A percentile compares a stretch with the other conserved stretches of the same genome.
Conservation (phyloP, 2,113 vertebrate genomes). For the Orcinus orca region DNA sequence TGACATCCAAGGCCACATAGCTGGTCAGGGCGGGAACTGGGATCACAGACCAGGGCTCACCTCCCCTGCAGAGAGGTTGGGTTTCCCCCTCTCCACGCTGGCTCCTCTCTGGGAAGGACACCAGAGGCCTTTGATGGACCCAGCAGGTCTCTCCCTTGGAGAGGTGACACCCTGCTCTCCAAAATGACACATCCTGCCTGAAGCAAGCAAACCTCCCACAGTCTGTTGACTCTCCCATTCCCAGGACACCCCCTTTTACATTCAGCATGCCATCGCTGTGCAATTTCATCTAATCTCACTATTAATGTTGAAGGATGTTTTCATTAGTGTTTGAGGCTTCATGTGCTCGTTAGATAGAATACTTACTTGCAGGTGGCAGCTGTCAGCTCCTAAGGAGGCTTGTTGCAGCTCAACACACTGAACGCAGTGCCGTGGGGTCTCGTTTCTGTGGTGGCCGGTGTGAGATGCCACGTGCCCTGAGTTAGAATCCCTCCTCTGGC, state of each 20-base stretch:
- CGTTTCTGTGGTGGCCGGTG: background rate
- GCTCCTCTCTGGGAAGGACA: background rate
- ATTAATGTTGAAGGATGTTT: conserved; percentile 74
- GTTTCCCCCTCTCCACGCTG: background rate
- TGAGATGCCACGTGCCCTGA: background rate
- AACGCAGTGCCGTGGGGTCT: background rate
- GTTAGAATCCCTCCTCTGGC: background rate
- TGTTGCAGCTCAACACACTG: background rate
- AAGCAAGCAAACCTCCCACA: conserved; percentile 62
- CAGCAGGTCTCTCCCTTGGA: conserved; percentile 61
- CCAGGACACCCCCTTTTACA: conserved; percentile 41
- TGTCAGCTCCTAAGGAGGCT: conserved; percentile 50
- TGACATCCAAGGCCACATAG: background rate
- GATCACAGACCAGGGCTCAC: background rate
- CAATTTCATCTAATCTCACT: conserved; percentile 74
- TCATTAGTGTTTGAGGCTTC: conserved; percentile 62
- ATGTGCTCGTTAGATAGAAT: conserved; percentile 43
- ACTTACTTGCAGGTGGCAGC: conserved; percentile 45
- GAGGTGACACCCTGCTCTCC: conserved; percentile 65
- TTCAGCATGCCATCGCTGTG: conserved; percentile 56
- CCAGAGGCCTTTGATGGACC: background rate
- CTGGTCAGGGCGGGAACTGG: background rate
- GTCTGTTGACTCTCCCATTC: conserved; percentile 39
- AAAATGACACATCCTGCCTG: conserved; percentile 38
- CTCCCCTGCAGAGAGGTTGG: background rate